A percentile compares a stretch with the other conserved stretches of the same genome.
Evolutionary conservation across 2,797 vertebrate genomes (phyloP).

Genomic region (Lithobates pipiens): DNA sequence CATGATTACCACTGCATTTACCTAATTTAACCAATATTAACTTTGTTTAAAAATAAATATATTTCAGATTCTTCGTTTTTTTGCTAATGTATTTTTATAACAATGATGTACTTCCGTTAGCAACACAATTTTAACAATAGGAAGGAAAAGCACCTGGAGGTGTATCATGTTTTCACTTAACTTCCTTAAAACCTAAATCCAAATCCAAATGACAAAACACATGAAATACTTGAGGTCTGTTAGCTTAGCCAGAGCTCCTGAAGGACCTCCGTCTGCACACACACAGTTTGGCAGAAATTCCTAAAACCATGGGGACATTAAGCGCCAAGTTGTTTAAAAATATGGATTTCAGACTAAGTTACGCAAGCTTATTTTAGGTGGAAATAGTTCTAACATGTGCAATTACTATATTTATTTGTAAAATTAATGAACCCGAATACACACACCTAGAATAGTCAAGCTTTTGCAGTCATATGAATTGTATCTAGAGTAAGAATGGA

Average conservation of each 20-base stretch:
- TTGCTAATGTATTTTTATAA: conserved; percentile 46
- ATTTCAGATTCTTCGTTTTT: conserved; percentile 8
- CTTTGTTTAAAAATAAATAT: conserved; percentile 8
- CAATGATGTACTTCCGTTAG: conserved; percentile 45
- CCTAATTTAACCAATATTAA: too few species aligned
- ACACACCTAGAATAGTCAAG: not conserved
- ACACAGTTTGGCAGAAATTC: conserved; percentile 65
- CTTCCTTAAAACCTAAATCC: conserved; percentile 62
- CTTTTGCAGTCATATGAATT: not conserved
- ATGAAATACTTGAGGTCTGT: conserved; percentile 65
- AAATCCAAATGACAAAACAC: conserved; percentile 68
- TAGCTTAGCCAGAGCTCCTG: conserved; percentile 66
- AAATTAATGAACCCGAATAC: not conserved
- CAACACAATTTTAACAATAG: conserved; percentile 56
- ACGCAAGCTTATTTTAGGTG: conserved; percentile 8
- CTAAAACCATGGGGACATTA: conserved; percentile 56
- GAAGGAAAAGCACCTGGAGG: conserved; percentile 68
- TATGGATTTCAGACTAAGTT: conserved; percentile 27
- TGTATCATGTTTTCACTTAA: conserved; percentile 71
- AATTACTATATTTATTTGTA: not conserved
- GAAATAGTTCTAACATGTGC: not conserved
- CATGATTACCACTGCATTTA: not conserved
- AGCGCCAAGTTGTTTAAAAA: conserved; percentile 56
- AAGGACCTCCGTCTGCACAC: conserved; percentile 60
- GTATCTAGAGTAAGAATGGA: not conserved